Evolutionary conservation across 2,888 invertebrate genomes (phyloP), one percentile per base, ranked within the genome.

Genomic region (Teleogryllus oceanicus): DNA sequence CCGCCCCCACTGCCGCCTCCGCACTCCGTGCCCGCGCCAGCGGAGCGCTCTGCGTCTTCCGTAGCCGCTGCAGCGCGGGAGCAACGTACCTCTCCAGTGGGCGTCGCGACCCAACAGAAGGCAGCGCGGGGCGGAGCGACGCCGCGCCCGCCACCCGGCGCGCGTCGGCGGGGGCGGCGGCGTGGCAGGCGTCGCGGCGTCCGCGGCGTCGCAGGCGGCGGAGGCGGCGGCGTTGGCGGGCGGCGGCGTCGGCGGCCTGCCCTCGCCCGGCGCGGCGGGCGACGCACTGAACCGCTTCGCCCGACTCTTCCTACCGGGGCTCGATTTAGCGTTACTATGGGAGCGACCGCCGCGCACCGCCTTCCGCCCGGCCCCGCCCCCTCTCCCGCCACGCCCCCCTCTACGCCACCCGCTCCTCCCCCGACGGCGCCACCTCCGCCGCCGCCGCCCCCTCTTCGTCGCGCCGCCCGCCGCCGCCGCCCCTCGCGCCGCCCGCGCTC

Each of bases 291-390:
- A 18, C 62, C 16, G 24, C 24, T 18, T 12, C 62, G 62, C 16
- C 62, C 62, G 16, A 62, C 16, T 62, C 62, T 62, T 62, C 62
- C 62, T 62, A 2, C 62, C 62, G 62, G 62, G 62, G 62, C 62
- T 62, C 62, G 18, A 62, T 62, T 62, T 62, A 62, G 62, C 62
- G 62, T 62, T 62, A 62, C 62, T 62, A 62, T 62, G 62, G 62
- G 62, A 62, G 62, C 62, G 62, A 62, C 16, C 62, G 62, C 62
- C 62, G 62, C 62, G 62, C 62, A 18, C 62, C 62, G 12, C 62
- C 62, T 62, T 24, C 62, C 62, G 12, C 62, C 62, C 12, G 62
- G 16, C 62, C 18, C 62, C 62, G 62, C 62, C 62, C 18, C 62
- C 62, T 62, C 62, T 62, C 18, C 62, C 62, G 62, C 18, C 62